Evolutionary conservation across 2,113 vertebrate species (phyloP).

Genomic region (Loxodonta africana): DNA sequence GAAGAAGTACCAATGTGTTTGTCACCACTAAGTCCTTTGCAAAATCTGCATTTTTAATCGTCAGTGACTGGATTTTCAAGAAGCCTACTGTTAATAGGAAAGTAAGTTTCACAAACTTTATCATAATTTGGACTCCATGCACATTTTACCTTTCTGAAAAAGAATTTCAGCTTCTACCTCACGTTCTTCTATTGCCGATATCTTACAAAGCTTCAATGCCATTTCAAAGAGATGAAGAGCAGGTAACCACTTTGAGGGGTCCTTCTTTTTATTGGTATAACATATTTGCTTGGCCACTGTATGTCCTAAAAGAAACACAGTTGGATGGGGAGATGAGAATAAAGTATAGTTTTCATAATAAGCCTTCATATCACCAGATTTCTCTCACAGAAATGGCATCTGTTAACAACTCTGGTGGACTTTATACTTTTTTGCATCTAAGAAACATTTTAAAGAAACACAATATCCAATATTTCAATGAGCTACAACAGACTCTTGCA

Average conservation of each 20-base stretch:
- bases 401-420: neutral
- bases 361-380: neutral
- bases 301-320: conserved; percentile 84
- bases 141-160: conserved; percentile 90
- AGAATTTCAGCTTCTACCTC: conserved; percentile 92
- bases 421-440: neutral
- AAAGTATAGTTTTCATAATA: neutral
- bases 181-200: conserved; percentile 81
- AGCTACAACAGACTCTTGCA: neutral
- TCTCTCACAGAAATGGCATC: neutral
- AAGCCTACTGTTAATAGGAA: neutral
- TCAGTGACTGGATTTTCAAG: neutral
- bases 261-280: conserved; percentile 62
- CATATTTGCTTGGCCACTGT: conserved; percentile 83
- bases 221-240: conserved; percentile 86
- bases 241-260: conserved; percentile 76
- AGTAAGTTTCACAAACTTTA: neutral
- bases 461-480: neutral
- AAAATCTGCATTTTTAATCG: neutral
- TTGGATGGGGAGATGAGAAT: neutral
- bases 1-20: neutral
- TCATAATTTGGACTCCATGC: neutral
- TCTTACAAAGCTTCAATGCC: conserved; percentile 88
- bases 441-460: conserved; percentile 9
- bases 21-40: neutral